Conservation (phyloP, 2,888 invertebrate genomes). For the Leptopilina drosophilae region DNA sequence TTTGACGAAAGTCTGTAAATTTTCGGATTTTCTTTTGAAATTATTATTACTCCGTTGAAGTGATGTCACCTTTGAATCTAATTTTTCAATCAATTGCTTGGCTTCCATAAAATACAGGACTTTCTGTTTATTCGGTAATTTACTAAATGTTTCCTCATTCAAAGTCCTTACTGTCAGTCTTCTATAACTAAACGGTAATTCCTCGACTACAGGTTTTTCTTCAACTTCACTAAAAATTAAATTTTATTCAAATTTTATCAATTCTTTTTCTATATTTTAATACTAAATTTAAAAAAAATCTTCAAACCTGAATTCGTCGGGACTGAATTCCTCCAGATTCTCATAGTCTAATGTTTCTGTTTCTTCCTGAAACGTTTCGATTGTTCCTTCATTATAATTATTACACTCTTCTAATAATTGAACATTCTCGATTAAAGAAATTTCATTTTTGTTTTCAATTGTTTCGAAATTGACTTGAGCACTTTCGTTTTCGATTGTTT, state of each 20-base stretch:
- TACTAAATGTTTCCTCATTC: not conserved
- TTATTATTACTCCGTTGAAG: not conserved
- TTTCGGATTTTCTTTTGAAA: not conserved
- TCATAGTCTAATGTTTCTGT: too few species aligned
- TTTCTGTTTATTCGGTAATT: not conserved
- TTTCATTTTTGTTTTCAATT: not conserved
- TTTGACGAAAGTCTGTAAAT: not conserved
- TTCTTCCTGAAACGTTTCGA: too few species aligned
- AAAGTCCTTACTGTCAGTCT: not conserved
- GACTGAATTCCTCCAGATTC: too few species aligned
- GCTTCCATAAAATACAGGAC: constrained; percentile 5
- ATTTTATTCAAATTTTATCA: too few species aligned
- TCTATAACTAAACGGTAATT: not conserved
- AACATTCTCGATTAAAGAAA: not conserved
- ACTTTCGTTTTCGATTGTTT: not conserved
- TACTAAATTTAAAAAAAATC: not conserved
- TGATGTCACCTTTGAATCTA: not conserved
- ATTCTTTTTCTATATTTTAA: too few species aligned
- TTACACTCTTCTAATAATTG: too few species aligned
- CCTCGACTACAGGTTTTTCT: not conserved
- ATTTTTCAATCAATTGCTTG: not conserved
- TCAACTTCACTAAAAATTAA: not conserved
- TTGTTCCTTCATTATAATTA: too few species aligned
- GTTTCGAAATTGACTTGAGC: not conserved
- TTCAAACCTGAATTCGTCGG: too few species aligned